These are phyloP conservation scores for Anolis sagrei DNA, from an alignment of 2,113 vertebrate species.

Conservation along the genomic window DNA sequence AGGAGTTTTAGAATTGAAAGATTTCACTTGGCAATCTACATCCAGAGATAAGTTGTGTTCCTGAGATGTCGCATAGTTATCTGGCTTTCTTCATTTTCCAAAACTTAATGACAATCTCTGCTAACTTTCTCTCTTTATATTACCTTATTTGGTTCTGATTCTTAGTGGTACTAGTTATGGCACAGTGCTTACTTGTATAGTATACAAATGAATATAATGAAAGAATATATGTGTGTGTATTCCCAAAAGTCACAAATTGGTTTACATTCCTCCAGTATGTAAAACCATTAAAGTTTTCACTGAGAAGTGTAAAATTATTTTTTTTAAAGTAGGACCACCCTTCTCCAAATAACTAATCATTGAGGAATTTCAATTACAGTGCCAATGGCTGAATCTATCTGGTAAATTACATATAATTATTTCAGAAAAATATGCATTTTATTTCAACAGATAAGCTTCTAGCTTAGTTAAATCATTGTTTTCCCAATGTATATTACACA, in stretches of 20 bases:
- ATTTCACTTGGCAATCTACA: background rate
- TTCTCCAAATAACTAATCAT: background rate
- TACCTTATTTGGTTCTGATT: background rate
- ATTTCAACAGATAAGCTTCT: background rate
- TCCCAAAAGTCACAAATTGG: background rate
- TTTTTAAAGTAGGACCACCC: background rate
- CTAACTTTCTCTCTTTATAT: background rate
- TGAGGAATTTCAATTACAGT: background rate
- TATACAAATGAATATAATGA: background rate
- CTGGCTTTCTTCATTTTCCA: background rate
- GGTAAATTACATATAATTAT: background rate
- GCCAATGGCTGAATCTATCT: background rate
- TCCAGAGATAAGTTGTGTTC: too few species aligned
- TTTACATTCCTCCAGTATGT: background rate
- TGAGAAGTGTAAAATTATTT: background rate
- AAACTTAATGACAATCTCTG: background rate
- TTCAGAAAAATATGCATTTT: background rate
- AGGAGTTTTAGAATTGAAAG: background rate
- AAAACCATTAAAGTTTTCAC: background rate
- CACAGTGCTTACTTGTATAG: too few species aligned
- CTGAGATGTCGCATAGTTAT: background rate
- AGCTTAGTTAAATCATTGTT: too few species aligned
- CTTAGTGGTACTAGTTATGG: background rate
- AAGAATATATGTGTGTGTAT: background rate
- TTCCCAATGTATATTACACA: too few species aligned